Conservation (phyloP, 2,113 vertebrate species). For the Vidua macroura region DNA sequence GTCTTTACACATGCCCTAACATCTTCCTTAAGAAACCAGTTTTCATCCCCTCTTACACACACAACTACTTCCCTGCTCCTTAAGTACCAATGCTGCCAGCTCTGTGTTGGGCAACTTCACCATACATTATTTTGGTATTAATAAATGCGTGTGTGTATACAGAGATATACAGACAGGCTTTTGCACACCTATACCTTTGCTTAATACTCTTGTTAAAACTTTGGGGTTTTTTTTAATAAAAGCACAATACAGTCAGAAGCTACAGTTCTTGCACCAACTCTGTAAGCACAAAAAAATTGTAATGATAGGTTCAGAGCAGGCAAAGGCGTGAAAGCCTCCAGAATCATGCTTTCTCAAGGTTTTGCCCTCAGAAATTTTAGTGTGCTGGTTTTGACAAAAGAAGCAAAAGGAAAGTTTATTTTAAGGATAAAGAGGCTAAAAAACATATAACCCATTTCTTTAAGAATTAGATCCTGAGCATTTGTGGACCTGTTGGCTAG, state of each 20-base stretch:
- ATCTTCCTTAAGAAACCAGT: background rate
- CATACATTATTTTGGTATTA: background rate
- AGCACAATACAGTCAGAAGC: background rate
- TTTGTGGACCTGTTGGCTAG: background rate
- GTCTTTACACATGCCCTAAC: background rate
- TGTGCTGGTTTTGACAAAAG: background rate
- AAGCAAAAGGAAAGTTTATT: background rate
- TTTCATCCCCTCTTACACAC: background rate
- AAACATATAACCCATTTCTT: background rate
- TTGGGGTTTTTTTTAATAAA: background rate
- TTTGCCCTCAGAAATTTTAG: background rate
- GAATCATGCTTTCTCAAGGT: background rate
- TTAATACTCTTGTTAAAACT: background rate
- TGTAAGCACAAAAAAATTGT: background rate
- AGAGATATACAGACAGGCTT: background rate
- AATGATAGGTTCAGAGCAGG: background rate
- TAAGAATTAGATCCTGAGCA: background rate
- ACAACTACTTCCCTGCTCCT: background rate
- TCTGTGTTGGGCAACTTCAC: background rate
- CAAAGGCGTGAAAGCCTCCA: background rate
- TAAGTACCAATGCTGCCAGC: background rate
- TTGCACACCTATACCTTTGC: background rate
- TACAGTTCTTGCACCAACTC: background rate
- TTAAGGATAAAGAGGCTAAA: background rate
- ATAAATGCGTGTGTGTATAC: background rate